Base-by-base conservation (phyloP, 2,113 vertebrate genomes). In the Labeo rohita region DNA sequence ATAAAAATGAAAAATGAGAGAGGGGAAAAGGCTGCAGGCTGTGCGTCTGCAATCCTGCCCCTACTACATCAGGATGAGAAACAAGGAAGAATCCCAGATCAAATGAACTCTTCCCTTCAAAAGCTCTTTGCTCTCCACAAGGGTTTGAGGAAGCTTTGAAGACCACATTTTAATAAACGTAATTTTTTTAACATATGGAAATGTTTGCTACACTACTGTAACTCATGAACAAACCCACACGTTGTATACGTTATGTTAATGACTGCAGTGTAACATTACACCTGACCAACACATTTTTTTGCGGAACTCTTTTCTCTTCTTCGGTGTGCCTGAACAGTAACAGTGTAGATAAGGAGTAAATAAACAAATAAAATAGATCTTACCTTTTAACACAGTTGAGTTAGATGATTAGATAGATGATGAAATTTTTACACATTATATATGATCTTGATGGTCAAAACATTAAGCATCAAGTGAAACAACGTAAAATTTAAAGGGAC, bases 1-100 rank as follows among this genome's bases (percentile, higher is more conserved):
- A 89, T 89, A 88, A 85, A 88, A 89, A 83, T 90, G 52, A 90
- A 78, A 87, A 89, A 90, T 84, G 66, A 86, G 89, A 52, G 63
- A 74, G 85, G 63, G 89, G 70, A 81, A 85, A 68, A 84, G 21
- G 73, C 86, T 70, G 54, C 63, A 63, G 81, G 68, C 59, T 34
- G 84, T 75, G 84, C 43, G 39, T 75, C 83, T 88, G 85, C 54
- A 81, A 15, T 72, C 45, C 77, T 82, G 59, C 50, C 80, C 43
- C 61, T 43, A 68, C 39, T 68, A 80, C 72, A 59, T 72, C 68
- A 74, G 72, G 56, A 34, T 7, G n/a, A 68, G 73, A 78, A 78
- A 49, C 13, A 13, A 45, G 36, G 16, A 68, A 76, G n/a, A 70
- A 72, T 84, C 84, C 83, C 76, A 77, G 77, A 45, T 47, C 70